Evolutionary conservation across 2,797 vertebrate species (phyloP).

Genomic region (Sciurus carolinensis): DNA sequence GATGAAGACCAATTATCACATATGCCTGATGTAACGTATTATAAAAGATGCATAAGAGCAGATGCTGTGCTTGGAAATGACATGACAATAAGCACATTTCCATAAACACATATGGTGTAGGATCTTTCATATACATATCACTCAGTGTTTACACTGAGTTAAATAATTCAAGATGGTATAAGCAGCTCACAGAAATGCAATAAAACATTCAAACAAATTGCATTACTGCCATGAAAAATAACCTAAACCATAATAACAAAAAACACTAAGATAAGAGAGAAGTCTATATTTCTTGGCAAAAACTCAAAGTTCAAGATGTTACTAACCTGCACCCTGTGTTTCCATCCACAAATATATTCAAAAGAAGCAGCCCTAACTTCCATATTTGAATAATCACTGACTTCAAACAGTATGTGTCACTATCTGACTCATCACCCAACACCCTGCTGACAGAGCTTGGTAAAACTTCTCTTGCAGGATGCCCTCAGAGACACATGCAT

Average conservation of each 20-base stretch:
- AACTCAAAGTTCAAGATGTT: slow-evolving; percentile 13
- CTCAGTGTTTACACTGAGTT: slow-evolving; percentile 64
- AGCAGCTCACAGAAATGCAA: slow-evolving; percentile 46
- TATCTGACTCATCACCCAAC: not conserved
- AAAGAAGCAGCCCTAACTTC: not conserved
- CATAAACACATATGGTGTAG: slow-evolving; percentile 69
- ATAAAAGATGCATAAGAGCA: slow-evolving; percentile 80
- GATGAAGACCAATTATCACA: slow-evolving; percentile 52
- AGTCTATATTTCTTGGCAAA: slow-evolving; percentile 6
- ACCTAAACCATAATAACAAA: not conserved
- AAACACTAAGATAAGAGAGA: not conserved
- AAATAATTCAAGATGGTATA: slow-evolving; percentile 79
- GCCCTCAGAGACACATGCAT: not conserved
- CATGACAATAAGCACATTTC: slow-evolving; percentile 48
- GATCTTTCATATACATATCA: not conserved
- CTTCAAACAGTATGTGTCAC: not conserved
- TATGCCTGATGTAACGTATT: slow-evolving; percentile 61
- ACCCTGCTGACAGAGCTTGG: fast-evolving
- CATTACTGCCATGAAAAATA: slow-evolving; percentile 56
- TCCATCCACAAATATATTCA: not conserved
- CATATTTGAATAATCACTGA: not conserved
- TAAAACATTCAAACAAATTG: slow-evolving; percentile 44
- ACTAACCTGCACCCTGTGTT: not conserved
- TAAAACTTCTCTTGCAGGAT: slow-evolving; percentile 5
- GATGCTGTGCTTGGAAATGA: slow-evolving; percentile 62